Evolutionary conservation across 2,797 vertebrate genomes (phyloP), one percentile per base, ranked within the genome.

Genomic region (Phataginus tetradactyla): DNA sequence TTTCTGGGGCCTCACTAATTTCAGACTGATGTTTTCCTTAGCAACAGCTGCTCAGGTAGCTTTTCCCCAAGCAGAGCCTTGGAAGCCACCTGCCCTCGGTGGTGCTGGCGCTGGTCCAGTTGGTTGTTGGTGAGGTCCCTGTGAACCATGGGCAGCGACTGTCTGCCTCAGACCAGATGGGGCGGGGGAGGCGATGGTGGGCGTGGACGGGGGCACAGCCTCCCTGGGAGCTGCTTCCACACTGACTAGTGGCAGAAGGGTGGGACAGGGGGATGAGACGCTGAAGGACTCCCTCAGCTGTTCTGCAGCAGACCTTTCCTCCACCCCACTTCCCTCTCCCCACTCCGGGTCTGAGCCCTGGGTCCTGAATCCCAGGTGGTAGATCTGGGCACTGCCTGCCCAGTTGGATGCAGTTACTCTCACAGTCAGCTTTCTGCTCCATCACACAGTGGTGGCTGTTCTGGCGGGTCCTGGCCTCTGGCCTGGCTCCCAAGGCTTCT

Each of bases 21-120:
- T 74, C 59, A 66, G 69, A 79, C 59, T 51, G 84, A 39, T 39
- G 81, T 96, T 78, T 91, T 90, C 64, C 29, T 92, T 57, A 34
- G 75, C 71, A 63, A 17, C 69, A 88, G 64, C 51, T 9, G 53
- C 74, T 59, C 18, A 7, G 51, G 17, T 59, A n/a, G 75, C 79
- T 85, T 69, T 75, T 61, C 25, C 11, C 5, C n/a, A 25, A 34
- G 37, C 51, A 1, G 20, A 13, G 17, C 25, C 42, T 37, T 11
- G 32, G 55, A 90, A 53, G 93, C 75, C 37, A 18, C 37, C 59
- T 75, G 71, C 51, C 27, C 13, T 0, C 15, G 14, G 71, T 0
- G 0, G 49, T 37, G 57, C 9, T 2, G 72, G 25, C 37, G 12
- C 27, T 25, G 5, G 34, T 32, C 23, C 32, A 42, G n/a, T 57